Evolutionary conservation across 2,797 vertebrate genomes (phyloP).

Genomic region (Karalla daura): DNA sequence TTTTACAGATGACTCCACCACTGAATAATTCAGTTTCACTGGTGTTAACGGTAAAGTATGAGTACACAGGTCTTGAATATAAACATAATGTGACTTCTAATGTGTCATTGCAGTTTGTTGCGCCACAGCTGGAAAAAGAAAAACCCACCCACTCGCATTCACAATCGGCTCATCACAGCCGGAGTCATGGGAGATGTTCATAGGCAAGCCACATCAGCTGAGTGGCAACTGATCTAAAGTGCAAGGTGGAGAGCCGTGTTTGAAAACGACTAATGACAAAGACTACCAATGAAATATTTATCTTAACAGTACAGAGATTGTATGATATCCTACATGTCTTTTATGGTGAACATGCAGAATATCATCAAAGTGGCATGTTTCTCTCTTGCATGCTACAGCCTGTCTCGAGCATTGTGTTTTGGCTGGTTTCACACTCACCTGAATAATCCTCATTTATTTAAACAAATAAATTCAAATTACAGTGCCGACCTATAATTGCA

Average conservation of each 20-base stretch:
- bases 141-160: not conserved
- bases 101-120: not conserved
- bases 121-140: conserved; percentile 4
- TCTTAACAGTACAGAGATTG: too few species aligned
- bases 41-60: conserved; percentile 18
- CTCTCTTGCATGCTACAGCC: not conserved
- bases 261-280: too few species aligned
- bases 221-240: too few species aligned
- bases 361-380: not conserved
- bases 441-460: too few species aligned
- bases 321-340: too few species aligned
- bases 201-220: too few species aligned
- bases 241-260: too few species aligned
- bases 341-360: not conserved
- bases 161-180: conserved; percentile 7
- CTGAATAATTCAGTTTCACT: not conserved
- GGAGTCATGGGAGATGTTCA: not conserved
- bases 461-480: too few species aligned
- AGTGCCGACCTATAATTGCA: too few species aligned
- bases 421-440: too few species aligned
- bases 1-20: conserved; percentile 8
- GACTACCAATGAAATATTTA: too few species aligned
- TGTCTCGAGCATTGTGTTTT: not conserved
- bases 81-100: conserved; percentile 21
- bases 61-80: not conserved